Percentiles rank a stretch among this genome's conserved stretches.
Conservation (phyloP, 2,888 invertebrate species). For the Drosophila infuscata region DNA sequence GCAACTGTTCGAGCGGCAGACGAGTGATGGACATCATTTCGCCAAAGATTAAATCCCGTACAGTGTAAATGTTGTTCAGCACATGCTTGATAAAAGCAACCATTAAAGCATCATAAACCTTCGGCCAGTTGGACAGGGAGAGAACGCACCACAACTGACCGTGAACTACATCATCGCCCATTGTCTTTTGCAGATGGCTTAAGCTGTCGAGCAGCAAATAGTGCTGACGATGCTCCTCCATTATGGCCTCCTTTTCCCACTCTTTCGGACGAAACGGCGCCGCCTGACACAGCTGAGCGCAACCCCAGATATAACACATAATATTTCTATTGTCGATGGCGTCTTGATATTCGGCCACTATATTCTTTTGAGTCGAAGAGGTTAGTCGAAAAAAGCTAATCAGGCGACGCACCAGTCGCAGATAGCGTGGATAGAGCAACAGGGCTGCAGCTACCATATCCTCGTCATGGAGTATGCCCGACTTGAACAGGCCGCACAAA, state of each 20-base stretch:
- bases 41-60: constrained; percentile 98
- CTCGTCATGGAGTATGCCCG: constrained; percentile 89
- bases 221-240: constrained; percentile 88
- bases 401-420: constrained; percentile 92
- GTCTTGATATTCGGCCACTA: constrained; percentile 94
- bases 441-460: constrained; percentile 92
- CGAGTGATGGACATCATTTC: constrained; percentile 91
- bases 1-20: constrained; percentile 21
- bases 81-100: constrained; percentile 99
- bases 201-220: constrained; percentile 97
- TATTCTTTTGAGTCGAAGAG: constrained; percentile 90
- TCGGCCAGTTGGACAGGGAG: constrained; percentile 95
- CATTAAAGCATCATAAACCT: constrained; percentile 97
- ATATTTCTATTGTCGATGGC: constrained; percentile 99
- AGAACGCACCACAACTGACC: constrained; percentile 99
- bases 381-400: constrained; percentile 97
- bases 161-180: constrained; percentile 93
- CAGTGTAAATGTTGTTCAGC: constrained; percentile 95
- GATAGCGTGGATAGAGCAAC: constrained; percentile 88
- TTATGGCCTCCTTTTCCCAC: constrained; percentile 91
- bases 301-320: constrained; percentile 99
- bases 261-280: constrained; percentile 93
- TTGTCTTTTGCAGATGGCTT: constrained; percentile 93
- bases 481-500: constrained; percentile 95
- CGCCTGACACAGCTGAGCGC: constrained; percentile 94